Conservation (phyloP, 2,113 vertebrate genomes). For the Epinephelus cyanopodus region DNA sequence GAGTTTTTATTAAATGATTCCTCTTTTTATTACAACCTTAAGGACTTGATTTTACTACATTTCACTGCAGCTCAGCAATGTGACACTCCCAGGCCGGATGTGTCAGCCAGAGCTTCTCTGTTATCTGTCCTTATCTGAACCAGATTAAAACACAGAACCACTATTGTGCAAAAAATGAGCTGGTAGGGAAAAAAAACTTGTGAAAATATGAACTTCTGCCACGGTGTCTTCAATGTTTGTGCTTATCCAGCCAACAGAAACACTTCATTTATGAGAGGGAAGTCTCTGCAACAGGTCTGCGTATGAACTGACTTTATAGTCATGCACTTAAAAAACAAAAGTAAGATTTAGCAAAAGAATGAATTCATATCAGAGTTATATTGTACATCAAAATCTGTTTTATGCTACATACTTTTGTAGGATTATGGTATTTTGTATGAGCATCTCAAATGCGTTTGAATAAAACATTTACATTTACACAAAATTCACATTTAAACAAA, state of each 20-base stretch:
- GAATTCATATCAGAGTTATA: constrained; percentile 22
- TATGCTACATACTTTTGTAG: constrained; percentile 60
- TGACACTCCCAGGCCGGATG: background rate
- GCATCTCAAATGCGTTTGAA: constrained; percentile 42
- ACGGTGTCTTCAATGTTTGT: constrained; percentile 23
- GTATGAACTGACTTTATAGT: background rate
- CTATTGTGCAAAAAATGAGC: constrained; percentile 17
- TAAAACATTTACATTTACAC: constrained; percentile 49
- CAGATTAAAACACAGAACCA: background rate
- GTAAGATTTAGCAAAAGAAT: background rate
- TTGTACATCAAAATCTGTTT: constrained; percentile 36
- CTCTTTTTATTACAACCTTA: background rate
- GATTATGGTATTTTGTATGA: constrained; percentile 37
- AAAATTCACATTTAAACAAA: constrained; percentile 39
- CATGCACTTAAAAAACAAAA: constrained; percentile 7
- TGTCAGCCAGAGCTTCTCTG: background rate
- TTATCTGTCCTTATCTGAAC: constrained; percentile 7
- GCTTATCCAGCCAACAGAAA: constrained; percentile 48
- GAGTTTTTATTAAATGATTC: background rate
- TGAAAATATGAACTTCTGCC: constrained; percentile 24
- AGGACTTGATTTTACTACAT: background rate
- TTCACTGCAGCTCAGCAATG: background rate
- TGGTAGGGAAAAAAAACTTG: background rate
- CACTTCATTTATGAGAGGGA: background rate
- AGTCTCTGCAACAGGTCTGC: background rate